These are phyloP conservation scores for Tinamus major DNA, from an alignment of 2,797 vertebrate genomes.

Conservation along the genomic window DNA sequence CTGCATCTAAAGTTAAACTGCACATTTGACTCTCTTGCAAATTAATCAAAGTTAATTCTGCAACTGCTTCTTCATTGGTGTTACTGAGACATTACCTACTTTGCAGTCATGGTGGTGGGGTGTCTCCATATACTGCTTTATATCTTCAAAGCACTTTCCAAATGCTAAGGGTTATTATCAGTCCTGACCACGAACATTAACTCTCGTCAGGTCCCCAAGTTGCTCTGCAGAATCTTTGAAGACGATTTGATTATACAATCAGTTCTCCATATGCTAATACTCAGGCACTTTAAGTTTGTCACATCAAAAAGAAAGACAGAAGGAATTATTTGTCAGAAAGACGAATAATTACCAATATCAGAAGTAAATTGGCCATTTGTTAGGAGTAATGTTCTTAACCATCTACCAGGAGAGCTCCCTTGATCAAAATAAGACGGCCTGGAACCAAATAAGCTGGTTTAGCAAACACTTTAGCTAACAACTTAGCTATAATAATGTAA, in stretches of 20 bases:
- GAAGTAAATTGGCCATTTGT: slow-evolving; percentile 54
- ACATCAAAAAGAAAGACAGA: slow-evolving; percentile 63
- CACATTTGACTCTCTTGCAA: neutral
- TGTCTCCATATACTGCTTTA: neutral
- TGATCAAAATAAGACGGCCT: slow-evolving; percentile 3
- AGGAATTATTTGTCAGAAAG: slow-evolving; percentile 27
- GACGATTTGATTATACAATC: slow-evolving; percentile 70
- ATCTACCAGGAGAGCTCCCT: neutral
- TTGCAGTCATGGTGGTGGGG: neutral
- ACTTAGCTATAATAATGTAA: neutral
- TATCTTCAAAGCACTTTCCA: slow-evolving; percentile 24
- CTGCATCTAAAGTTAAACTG: neutral
- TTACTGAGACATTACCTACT: neutral
- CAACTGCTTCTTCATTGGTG: neutral
- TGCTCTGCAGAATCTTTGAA: slow-evolving; percentile 65
- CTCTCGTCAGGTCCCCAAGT: slow-evolving; percentile 48
- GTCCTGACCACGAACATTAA: neutral
- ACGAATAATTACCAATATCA: slow-evolving; percentile 34
- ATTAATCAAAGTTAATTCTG: neutral
- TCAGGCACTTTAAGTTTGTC: slow-evolving; percentile 51
- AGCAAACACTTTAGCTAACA: neutral
- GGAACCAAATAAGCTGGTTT: neutral
- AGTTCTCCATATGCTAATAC: slow-evolving; percentile 61
- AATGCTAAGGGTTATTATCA: neutral
- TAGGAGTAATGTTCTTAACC: neutral